Base-by-base conservation (phyloP, 2,113 vertebrate genomes). In the Erythrocercus mccallii region DNA sequence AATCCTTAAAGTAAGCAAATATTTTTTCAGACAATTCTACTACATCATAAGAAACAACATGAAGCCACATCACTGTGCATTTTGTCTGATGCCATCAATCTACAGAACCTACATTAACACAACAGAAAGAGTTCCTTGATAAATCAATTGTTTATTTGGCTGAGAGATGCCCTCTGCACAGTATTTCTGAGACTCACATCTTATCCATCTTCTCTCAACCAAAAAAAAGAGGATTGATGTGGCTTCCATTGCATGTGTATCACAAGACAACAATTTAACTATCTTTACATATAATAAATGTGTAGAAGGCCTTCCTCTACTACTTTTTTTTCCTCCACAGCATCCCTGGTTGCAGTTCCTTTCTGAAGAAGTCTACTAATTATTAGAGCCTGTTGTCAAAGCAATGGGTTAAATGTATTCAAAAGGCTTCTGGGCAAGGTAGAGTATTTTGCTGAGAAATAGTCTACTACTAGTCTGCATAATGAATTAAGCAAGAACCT, bases 401-500 rank as follows among this genome's bases (percentile, higher is more conserved):
- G 87, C 66, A 47, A 42, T 54, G 40, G 5, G 81, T 88, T 90
- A 96, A 95, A 91, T 40, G 47, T 74, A 58, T 94, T 64, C 47
- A 44, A 96, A 96, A 93, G 71, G 58, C 65, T 96, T 96, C 92
- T 88, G 77, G 76, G 68, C 81, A 91, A 35, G 48, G 48, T 38
- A 74, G 83, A 87, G 15, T 38, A 81, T 57, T 97, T 96, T 95
- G 70, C 89, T 90, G 80, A 86, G 91, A 88, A 94, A 71, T 53
- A 90, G 56, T 68, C 71, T 45, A 18, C 62, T 57, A 20, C 23
- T 58, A 74, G 53, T 70, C 37, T 94, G 79, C 71, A 88, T 61
- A 86, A 86, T 60, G 60, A 95, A 96, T 68, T 69, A 92, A 96
- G 38, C n/a, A 68, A 88, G 68, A 97, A 90, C 88, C 51, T 93